These are phyloP conservation scores for Tetrao urogallus DNA, from an alignment of 2,113 vertebrate genomes.

Conservation along the genomic window DNA sequence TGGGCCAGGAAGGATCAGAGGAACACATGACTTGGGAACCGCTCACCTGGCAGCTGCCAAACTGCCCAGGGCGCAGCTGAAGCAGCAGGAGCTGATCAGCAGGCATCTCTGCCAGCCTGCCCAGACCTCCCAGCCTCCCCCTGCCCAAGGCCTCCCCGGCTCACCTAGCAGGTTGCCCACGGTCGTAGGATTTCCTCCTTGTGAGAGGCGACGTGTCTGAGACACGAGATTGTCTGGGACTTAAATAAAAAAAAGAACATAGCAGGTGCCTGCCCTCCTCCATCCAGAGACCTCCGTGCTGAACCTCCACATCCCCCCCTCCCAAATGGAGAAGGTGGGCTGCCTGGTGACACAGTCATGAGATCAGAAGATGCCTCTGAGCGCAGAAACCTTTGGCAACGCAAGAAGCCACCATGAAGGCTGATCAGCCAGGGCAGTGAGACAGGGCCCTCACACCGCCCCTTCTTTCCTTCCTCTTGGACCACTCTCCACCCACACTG, in stretches of 20 bases:
- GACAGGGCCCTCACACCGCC: rapidly evolving
- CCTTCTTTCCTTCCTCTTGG: not conserved
- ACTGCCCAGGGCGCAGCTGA: not conserved
- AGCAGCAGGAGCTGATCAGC: not conserved
- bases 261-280: not conserved
- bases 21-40: not conserved
- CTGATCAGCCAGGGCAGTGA: not conserved
- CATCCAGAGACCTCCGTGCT: not conserved
- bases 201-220: constrained; percentile 91
- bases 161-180: constrained; percentile 88
- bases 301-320: not conserved
- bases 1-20: constrained; percentile 65
- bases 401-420: not conserved
- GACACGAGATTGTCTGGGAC: constrained; percentile 93
- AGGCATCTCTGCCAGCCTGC: not conserved
- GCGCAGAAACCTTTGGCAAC: not conserved
- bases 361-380: not conserved
- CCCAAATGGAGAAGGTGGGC: not conserved
- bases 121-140: not conserved
- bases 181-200: constrained; percentile 93
- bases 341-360: not conserved
- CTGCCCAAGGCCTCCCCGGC: not conserved
- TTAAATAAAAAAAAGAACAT: constrained; percentile 41
- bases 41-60: not conserved
- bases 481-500: not conserved